These are phyloP conservation scores for Momotus momota DNA, from an alignment of 2,797 vertebrate genomes.

Conservation along the genomic window DNA sequence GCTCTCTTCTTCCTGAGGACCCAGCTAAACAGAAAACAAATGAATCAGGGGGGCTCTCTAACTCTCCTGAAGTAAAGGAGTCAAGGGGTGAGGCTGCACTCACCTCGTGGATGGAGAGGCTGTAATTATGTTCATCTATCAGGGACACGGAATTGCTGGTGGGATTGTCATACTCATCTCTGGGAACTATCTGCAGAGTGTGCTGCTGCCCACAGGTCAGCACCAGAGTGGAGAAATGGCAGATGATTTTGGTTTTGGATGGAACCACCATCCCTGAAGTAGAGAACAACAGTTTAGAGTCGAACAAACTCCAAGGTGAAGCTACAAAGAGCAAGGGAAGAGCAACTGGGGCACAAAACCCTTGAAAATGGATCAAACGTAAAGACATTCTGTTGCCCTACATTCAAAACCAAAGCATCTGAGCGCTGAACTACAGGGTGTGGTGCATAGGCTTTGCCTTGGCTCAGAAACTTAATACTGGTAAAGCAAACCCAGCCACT, in stretches of 20 bases:
- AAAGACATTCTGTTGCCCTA: not conserved
- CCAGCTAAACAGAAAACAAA: conserved; percentile 83
- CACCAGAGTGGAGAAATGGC: conserved; percentile 97
- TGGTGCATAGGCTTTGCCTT: not conserved
- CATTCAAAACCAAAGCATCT: not conserved
- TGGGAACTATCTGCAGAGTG: conserved; percentile 94
- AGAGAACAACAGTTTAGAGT: conserved; percentile 37
- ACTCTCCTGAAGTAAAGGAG: not conserved
- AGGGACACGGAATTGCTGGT: conserved; percentile 93
- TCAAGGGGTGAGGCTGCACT: conserved; percentile 50
- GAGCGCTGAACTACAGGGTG: not conserved
- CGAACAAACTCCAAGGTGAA: not conserved
- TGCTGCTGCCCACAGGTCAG: conserved; percentile 93
- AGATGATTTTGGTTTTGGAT: conserved; percentile 97
- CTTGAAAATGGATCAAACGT: not conserved
- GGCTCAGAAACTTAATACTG: not conserved
- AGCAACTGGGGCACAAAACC: not conserved
- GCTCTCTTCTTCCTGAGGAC: conserved; percentile 89
- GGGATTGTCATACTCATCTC: conserved; percentile 97
- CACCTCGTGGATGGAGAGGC: conserved; percentile 89
- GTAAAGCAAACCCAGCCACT: not conserved
- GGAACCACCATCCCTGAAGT: conserved; percentile 93
- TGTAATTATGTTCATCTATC: conserved; percentile 93
- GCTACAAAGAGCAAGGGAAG: not conserved
- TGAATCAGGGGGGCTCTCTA: not conserved